Evolutionary conservation across 2,797 vertebrate genomes (phyloP).

Genomic region (Hylomyscus alleni): DNA sequence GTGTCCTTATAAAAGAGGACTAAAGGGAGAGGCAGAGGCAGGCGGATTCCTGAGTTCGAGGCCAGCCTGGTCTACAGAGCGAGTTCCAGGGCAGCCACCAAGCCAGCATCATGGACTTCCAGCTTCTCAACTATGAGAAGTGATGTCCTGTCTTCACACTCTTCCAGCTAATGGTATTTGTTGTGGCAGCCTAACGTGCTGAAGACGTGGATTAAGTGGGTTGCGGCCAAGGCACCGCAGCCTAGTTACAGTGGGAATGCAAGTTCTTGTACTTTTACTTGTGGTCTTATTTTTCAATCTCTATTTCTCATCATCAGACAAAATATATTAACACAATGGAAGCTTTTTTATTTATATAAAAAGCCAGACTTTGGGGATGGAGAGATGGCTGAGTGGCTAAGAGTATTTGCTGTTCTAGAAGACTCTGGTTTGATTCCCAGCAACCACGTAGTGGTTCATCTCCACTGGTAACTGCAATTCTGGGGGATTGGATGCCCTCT

Average conservation of each 20-base stretch:
- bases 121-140: neutral
- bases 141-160: too few species aligned
- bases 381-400: neutral
- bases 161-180: neutral
- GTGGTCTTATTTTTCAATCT: neutral
- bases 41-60: too few species aligned
- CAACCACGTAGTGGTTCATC: neutral
- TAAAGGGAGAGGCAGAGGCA: too few species aligned
- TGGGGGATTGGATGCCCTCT: too few species aligned
- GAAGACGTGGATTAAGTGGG: too few species aligned
- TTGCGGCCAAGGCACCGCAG: neutral
- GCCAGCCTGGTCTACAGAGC: too few species aligned
- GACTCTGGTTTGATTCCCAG: neutral
- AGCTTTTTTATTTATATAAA: neutral
- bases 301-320: constrained; percentile 5
- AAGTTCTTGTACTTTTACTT: neutral
- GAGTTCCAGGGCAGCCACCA: too few species aligned
- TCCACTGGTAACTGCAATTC: neutral
- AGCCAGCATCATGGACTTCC: neutral
- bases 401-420: neutral
- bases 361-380: neutral
- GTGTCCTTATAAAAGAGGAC: neutral
- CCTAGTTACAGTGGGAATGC: neutral
- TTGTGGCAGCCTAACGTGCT: neutral
- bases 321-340: constrained; percentile 1